These are phyloP conservation scores for Lutjanus campechanus DNA, from an alignment of 2,797 vertebrate genomes.

Conservation along the genomic window DNA sequence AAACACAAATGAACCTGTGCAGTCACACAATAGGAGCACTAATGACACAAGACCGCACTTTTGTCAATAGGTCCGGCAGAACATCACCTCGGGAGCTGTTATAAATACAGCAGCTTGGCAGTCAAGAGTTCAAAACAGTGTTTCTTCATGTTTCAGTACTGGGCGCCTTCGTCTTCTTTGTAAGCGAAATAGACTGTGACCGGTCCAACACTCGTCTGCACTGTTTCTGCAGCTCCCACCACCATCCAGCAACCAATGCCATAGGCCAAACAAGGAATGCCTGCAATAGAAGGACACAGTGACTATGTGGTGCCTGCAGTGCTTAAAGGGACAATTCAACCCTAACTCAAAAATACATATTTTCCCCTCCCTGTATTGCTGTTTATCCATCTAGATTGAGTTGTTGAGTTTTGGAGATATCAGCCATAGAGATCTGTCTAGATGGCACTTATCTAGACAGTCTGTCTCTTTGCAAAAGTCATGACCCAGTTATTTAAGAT, in stretches of 20 bases:
- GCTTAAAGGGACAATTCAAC: neutral
- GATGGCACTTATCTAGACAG: too few relatives aligned
- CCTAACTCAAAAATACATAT: too few relatives aligned
- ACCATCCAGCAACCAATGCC: slow-evolving; percentile 97
- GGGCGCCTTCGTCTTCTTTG: slow-evolving; percentile 95
- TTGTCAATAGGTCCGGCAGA: neutral
- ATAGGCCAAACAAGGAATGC: slow-evolving; percentile 95
- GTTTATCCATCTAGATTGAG: too few relatives aligned
- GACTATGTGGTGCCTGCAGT: neutral
- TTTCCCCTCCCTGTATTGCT: too few relatives aligned
- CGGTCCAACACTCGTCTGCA: slow-evolving; percentile 92
- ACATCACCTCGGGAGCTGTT: neutral
- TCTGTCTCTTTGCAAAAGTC: too few relatives aligned
- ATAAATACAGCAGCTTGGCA: slow-evolving; percentile 18
- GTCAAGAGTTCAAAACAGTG: neutral
- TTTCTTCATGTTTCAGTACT: slow-evolving; percentile 63
- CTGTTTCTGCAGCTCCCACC: slow-evolving; percentile 91
- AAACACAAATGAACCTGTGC: slow-evolving; percentile 41
- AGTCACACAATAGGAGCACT: slow-evolving; percentile 19
- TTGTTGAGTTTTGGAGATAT: too few relatives aligned
- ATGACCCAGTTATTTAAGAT: too few relatives aligned
- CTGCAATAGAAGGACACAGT: slow-evolving; percentile 77
- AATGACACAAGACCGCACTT: slow-evolving; percentile 27
- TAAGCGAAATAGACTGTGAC: slow-evolving; percentile 97
- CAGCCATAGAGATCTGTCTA: too few relatives aligned